phyloP scores from a whole-genome alignment of 2,888 invertebrate genomes.

The Crossocerus cetratus region DNA sequence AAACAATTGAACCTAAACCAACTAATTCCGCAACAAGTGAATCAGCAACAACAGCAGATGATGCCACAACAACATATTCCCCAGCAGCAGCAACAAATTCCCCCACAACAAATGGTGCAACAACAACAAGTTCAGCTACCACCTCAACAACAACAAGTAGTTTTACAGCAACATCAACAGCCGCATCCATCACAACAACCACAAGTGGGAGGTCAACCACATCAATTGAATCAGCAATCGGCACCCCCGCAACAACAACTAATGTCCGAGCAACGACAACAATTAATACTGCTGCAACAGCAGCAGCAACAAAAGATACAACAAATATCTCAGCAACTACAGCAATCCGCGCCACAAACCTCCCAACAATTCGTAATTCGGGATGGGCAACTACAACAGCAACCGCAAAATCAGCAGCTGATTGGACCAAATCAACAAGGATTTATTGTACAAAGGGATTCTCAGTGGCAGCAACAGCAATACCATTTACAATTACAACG shows the following conservation, averaged over 20 bases:
- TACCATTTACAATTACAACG: conserved; percentile 79
- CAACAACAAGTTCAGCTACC: conserved; percentile 61
- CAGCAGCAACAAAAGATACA: conserved; percentile 80
- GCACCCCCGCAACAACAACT: conserved; percentile 69
- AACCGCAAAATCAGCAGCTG: conserved; percentile 74
- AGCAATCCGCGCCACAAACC: conserved; percentile 73
- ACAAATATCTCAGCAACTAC: conserved; percentile 77
- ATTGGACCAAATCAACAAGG: conserved; percentile 71
- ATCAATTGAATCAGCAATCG: conserved; percentile 59
- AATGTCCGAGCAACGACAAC: conserved; percentile 69
- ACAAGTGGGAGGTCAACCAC: conserved; percentile 51
- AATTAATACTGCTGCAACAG: conserved; percentile 78
- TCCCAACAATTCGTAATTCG: conserved; percentile 76
- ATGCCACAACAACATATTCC: conserved; percentile 48
- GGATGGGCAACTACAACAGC: conserved; percentile 74
- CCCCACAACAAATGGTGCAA: conserved; percentile 56
- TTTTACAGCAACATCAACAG: conserved; percentile 64
- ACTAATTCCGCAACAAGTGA: conserved; percentile 74
- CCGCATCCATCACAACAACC: conserved; percentile 61
- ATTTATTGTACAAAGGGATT: conserved; percentile 79
- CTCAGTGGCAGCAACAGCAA: conserved; percentile 80
- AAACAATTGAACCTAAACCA: conserved; percentile 70
- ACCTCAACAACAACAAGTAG: conserved; percentile 57
- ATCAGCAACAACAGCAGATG: conserved; percentile 76
- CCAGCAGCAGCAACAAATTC: conserved; percentile 44